A percentile compares a stretch with the other conserved stretches of the same genome.
phyloP scores from a whole-genome alignment of 2,113 vertebrate species.

The Grantiella picta region DNA sequence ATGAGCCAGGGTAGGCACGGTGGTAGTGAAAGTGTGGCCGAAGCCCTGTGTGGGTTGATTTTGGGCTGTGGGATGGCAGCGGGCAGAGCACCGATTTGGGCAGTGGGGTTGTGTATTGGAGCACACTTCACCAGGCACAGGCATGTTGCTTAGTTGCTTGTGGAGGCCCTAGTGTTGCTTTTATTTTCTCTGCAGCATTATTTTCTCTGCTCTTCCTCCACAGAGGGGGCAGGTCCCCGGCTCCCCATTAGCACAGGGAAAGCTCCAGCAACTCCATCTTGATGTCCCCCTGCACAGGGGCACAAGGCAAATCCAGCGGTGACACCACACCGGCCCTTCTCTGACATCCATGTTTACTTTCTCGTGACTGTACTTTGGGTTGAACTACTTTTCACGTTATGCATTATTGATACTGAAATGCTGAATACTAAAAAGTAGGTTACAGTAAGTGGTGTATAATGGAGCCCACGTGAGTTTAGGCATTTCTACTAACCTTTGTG shows the following conservation, averaged over 20 bases:
- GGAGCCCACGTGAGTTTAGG: background rate
- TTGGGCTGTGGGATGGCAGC: background rate
- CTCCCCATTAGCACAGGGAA: rapidly evolving
- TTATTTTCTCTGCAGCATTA: background rate
- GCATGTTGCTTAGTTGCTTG: rapidly evolving
- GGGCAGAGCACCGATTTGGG: rapidly evolving
- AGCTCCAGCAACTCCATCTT: background rate
- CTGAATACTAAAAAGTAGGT: constrained; percentile 55
- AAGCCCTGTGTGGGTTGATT: rapidly evolving
- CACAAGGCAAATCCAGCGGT: background rate
- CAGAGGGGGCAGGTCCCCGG: background rate
- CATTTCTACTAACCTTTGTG: background rate
- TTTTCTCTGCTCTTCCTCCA: background rate
- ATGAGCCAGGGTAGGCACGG: background rate
- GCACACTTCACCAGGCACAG: rapidly evolving
- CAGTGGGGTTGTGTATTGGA: rapidly evolving
- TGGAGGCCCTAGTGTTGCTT: background rate
- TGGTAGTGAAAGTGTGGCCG: rapidly evolving
- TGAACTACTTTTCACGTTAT: background rate
- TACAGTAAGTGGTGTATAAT: constrained; percentile 28
- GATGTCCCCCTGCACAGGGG: background rate
- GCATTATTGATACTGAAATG: constrained; percentile 53
- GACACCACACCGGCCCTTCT: rapidly evolving
- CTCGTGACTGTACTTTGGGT: background rate
- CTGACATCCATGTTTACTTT: background rate